Percentiles rank a stretch among this genome's conserved stretches.
Conservation (phyloP, 2,113 vertebrate species). For the Takifugu flavidus region DNA sequence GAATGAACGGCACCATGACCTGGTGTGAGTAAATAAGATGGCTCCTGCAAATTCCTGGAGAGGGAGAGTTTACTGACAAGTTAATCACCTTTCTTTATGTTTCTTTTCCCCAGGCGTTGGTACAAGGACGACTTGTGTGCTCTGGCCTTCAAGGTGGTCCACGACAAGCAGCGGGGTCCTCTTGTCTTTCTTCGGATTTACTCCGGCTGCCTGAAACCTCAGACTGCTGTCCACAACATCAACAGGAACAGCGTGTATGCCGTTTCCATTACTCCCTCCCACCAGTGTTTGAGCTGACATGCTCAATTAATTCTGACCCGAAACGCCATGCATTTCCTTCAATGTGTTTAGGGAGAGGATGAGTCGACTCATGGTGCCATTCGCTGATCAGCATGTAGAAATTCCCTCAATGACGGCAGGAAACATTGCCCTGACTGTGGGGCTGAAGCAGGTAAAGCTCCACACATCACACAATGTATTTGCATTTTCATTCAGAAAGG, state of each 20-base stretch:
- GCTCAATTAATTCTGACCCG: background rate
- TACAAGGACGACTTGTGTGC: conserved; percentile 91
- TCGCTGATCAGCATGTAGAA: conserved; percentile 94
- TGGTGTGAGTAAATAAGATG: conserved; percentile 78
- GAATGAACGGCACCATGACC: conserved; percentile 80
- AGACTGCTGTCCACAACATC: conserved; percentile 88
- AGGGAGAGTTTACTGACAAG: background rate
- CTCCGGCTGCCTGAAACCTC: conserved; percentile 88
- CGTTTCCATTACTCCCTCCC: background rate
- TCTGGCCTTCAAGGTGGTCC: conserved; percentile 94
- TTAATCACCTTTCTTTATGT: background rate
- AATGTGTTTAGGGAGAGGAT: conserved; percentile 84
- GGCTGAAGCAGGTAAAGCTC: conserved; percentile 86
- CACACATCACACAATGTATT: background rate
- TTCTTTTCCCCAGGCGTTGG: conserved; percentile 77
- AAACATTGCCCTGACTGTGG: conserved; percentile 93
- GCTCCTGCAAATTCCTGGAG: background rate
- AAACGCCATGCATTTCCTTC: background rate
- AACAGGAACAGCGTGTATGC: conserved; percentile 89
- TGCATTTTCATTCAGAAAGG: background rate
- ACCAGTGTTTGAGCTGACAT: background rate
- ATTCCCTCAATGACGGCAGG: conserved; percentile 87
- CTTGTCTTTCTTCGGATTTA: conserved; percentile 93
- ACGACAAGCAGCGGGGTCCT: conserved; percentile 93
- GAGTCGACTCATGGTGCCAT: conserved; percentile 91